Conservation (phyloP, 2,888 invertebrate species). For the Hydraecia micacea region DNA sequence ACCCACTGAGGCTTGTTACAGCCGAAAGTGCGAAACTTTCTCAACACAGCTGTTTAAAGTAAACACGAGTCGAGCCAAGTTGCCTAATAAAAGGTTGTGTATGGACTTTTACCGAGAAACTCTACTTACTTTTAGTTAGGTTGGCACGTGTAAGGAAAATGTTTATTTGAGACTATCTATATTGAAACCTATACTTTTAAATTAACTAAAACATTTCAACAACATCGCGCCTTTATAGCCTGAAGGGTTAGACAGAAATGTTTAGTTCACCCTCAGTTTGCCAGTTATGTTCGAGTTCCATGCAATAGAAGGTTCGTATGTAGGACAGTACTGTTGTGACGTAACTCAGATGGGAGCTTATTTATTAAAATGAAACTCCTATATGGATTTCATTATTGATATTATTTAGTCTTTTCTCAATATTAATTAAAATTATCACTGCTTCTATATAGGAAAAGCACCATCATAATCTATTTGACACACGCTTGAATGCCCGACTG, state of each 20-base stretch:
- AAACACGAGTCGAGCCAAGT: slow-evolving; percentile 30
- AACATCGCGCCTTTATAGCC: no score
- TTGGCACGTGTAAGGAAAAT: neutral
- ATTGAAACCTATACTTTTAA: neutral
- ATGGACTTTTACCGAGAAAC: slow-evolving; percentile 22
- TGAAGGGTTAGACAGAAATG: neutral
- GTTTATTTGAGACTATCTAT: neutral
- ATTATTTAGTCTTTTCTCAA: no score
- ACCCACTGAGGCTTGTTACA: slow-evolving; percentile 1
- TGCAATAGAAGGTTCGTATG: no score
- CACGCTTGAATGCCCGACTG: no score
- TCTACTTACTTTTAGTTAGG: neutral
- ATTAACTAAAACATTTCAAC: neutral
- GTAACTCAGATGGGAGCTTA: no score
- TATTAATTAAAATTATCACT: no score
- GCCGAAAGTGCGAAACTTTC: slow-evolving; percentile 40
- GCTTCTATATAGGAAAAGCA: no score
- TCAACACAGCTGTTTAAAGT: slow-evolving; percentile 46
- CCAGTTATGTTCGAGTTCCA: no score
- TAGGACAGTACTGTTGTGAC: no score
- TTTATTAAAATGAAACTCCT: no score
- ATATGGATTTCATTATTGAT: no score
- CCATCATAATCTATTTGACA: no score
- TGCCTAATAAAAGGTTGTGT: slow-evolving; percentile 46
- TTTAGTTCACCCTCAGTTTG: neutral